A percentile compares a stretch with the other conserved stretches of the same genome.
These are phyloP conservation scores for Eubasilissa splendida DNA, from an alignment of 2,888 invertebrate species.

Conservation along the genomic window DNA sequence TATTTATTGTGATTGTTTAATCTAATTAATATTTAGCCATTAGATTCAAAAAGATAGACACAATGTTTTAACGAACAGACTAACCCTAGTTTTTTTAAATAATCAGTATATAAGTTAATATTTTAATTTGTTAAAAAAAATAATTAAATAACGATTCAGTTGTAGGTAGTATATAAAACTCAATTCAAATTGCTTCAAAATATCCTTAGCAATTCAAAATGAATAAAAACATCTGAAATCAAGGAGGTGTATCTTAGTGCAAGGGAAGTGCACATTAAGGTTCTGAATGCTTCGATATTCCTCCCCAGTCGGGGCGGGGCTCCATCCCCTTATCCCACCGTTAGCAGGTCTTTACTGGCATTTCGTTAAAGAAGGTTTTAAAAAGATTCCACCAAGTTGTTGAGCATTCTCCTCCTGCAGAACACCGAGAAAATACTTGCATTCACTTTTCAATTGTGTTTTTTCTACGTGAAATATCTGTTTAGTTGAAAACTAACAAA, in stretches of 20 bases:
- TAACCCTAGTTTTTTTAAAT: too few species aligned
- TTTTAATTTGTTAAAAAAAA: too few species aligned
- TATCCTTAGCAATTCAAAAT: not conserved
- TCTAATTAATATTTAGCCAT: too few species aligned
- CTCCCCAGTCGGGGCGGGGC: not conserved
- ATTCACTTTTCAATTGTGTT: too few species aligned
- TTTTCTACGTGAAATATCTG: too few species aligned
- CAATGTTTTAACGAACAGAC: too few species aligned
- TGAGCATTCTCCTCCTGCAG: not conserved
- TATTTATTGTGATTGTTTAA: too few species aligned
- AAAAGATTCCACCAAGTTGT: slow-evolving; percentile 17
- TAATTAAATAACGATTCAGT: too few species aligned
- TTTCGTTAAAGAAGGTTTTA: slow-evolving; percentile 22
- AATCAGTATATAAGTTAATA: too few species aligned
- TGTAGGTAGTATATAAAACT: too few species aligned
- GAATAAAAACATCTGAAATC: slow-evolving; percentile 2
- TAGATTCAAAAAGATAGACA: too few species aligned
- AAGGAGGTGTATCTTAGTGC: not conserved
- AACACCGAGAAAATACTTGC: not conserved
- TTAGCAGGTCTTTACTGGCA: slow-evolving; percentile 22
- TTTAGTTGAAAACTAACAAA: too few species aligned
- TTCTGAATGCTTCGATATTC: not conserved
- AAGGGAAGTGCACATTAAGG: slow-evolving; percentile 5
- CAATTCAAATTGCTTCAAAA: not conserved
- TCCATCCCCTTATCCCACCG: slow-evolving; percentile 12